Evolutionary conservation across 2,797 vertebrate genomes (phyloP), one percentile per base, ranked within the genome.

Genomic region (Phrynocephalus forsythii): DNA sequence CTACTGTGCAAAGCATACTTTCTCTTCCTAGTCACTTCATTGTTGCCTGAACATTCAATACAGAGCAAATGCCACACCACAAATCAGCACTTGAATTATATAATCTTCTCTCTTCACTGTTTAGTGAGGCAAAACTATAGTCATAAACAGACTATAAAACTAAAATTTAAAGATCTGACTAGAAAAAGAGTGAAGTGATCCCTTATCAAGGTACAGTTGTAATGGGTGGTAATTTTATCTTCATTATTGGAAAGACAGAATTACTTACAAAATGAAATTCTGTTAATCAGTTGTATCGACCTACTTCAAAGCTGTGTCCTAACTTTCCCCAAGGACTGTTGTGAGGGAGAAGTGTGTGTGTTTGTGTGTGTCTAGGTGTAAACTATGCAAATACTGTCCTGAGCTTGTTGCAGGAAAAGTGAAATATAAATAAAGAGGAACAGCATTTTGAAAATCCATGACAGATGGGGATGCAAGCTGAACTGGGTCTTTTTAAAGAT

Each of bases 401-500:
- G 75, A 68, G 22, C 20, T 60, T 68, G 24, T 52, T 79, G 68
- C 16, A 80, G 67, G 50, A 73, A 83, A 28, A 24, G 44, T 63
- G 68, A 24, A 28, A 80, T 83, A 86, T 81, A 66, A 63, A 86
- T 50, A 30, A 82, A 68, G 52, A 56, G 52, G 13, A 81, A 81
- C 28, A 60, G 63, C 20, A 52, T 75, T 30, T 38, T 73, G 83
- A 50, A 2, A 84, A 88, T 75, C 22, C n/a, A 67, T 67, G 38
- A 52, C 83, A 80, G 83, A 84, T 80, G 68, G 82, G 38, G 56
- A n/a, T 88, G 60, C 48, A 84, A 88, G n/a, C 69, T 66, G 60
- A 79, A 84, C 16, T 38, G n/a, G n/a, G 69, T 3, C 33, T 77
- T 13, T 13, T 87, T 69, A 69, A 50, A 69, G 30, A 22, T 79